Conservation (phyloP, 2,888 invertebrate species). For the Lutraria lutraria region DNA sequence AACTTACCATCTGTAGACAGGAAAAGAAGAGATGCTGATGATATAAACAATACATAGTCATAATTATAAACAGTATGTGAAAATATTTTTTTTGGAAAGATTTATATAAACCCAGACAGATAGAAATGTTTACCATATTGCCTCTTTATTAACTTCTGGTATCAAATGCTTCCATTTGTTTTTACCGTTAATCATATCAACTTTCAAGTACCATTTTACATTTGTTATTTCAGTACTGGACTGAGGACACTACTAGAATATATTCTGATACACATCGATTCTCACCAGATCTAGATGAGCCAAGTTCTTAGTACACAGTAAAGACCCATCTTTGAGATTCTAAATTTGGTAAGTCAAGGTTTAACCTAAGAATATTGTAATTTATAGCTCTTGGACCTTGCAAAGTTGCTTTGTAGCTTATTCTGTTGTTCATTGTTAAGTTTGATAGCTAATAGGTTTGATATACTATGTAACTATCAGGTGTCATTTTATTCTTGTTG, state of each 20-base stretch:
- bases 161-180: not conserved
- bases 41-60: conserved; percentile 3
- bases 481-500: too few relatives aligned
- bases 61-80: not conserved
- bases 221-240: not conserved
- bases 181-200: not conserved
- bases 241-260: not conserved
- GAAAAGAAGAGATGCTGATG: not conserved
- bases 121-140: conserved; percentile 14
- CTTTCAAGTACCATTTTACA: not conserved
- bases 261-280: not conserved
- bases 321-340: too few relatives aligned
- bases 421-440: too few relatives aligned
- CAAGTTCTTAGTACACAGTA: not conserved
- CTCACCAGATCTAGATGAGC: not conserved
- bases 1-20: not conserved
- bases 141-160: not conserved
- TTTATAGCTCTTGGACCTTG: too few relatives aligned
- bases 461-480: too few relatives aligned
- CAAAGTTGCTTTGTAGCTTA: too few relatives aligned
- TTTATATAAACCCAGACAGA: not conserved
- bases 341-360: not conserved
- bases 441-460: too few relatives aligned
- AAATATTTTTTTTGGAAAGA: not conserved
- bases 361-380: too few relatives aligned